These are phyloP conservation scores for Cyclophora albipunctata DNA, from an alignment of 2,888 invertebrate species.

Conservation along the genomic window DNA sequence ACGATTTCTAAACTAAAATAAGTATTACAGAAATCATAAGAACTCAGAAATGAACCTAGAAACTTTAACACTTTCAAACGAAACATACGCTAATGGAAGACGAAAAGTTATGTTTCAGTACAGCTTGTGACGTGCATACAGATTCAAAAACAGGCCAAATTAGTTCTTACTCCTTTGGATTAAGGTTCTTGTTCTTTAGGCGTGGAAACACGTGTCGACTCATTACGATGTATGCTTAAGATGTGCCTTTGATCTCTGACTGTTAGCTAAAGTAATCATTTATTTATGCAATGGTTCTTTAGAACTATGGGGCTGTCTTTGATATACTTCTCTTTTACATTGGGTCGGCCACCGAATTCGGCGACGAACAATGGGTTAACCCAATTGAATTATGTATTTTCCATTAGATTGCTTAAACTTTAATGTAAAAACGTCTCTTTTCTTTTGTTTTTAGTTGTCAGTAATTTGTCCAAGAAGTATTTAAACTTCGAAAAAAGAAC, in stretches of 20 bases:
- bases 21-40: too few species aligned
- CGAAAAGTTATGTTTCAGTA: background rate
- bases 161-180: background rate
- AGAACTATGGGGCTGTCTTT: background rate
- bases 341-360: background rate
- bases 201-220: background rate
- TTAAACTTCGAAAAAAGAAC: background rate
- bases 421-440: background rate
- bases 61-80: too few species aligned
- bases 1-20: too few species aligned
- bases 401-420: background rate
- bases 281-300: background rate
- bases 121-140: background rate
- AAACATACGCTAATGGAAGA: too few species aligned
- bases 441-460: background rate
- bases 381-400: background rate
- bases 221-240: background rate
- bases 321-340: background rate
- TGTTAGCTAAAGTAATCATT: background rate
- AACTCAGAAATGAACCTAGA: too few species aligned
- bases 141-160: background rate
- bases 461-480: background rate
- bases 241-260: background rate
- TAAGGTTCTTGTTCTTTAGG: background rate
- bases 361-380: background rate